These are phyloP conservation scores for Telmatochromis brichardi DNA, from an alignment of 2,113 vertebrate species.

Conservation along the genomic window DNA sequence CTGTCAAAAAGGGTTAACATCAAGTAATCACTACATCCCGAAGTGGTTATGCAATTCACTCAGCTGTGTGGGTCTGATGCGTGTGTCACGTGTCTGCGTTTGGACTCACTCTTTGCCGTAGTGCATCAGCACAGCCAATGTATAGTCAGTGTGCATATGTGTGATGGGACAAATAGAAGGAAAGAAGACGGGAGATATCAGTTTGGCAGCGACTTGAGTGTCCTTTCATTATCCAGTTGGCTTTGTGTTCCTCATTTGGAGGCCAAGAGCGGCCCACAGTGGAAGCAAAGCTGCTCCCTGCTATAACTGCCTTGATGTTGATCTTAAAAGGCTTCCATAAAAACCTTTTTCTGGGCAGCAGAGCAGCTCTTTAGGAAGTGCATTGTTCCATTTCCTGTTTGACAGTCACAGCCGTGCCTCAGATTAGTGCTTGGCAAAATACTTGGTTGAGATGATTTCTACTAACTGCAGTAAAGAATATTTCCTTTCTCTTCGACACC, in stretches of 20 bases:
- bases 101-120: background rate
- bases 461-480: background rate
- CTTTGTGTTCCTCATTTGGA: conserved; percentile 5
- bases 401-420: background rate
- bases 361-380: conserved; percentile 31
- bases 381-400: conserved; percentile 40
- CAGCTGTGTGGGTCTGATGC: background rate
- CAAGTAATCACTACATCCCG: background rate
- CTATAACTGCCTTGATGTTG: conserved; percentile 18
- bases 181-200: background rate
- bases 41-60: background rate
- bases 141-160: conserved; percentile 18
- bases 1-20: background rate
- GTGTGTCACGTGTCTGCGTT: background rate
- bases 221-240: conserved; percentile 37
- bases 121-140: background rate
- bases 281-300: conserved; percentile 30
- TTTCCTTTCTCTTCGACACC: background rate
- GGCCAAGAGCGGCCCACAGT: conserved; percentile 17
- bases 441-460: background rate
- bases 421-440: background rate
- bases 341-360: conserved; percentile 17
- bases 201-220: background rate
- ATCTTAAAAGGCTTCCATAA: conserved; percentile 30
- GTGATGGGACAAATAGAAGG: conserved; percentile 4